Base-by-base conservation (phyloP, 2,888 invertebrate genomes). In the Serrognathus titanus region DNA sequence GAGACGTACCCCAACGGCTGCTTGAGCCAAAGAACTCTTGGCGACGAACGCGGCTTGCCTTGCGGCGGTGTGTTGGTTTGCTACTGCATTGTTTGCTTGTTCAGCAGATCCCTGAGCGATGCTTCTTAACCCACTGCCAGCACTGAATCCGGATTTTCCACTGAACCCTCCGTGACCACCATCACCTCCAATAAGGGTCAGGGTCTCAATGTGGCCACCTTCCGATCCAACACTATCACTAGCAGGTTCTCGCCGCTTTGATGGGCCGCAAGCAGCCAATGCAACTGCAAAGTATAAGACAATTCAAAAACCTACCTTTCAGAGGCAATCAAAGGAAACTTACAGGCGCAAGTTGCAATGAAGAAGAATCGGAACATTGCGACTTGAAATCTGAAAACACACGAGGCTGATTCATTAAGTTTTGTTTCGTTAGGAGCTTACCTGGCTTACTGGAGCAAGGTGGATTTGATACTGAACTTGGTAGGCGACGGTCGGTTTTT, bases 41-140 rank as follows among this genome's bases (percentile, higher is more conserved):
- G 90, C 90, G 3, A 88, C 85, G 69, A 87, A 90, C 0, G 90
- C 89, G 0, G 90, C 90, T 72, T 90, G 90, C 58, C 87, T 85
- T 0, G 86, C 90, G 0, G 90, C 90, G 0, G 87, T 85, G 48
- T 86, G 85, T 71, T 90, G 90, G 68, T 85, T 89, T 8, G 80
- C 80, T 6, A 85, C 81, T 10, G 89, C 89, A 45, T 85, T 86
- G 65, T 86, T 85, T 4, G 90, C 90, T 71, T 89, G 87, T 69
- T 88, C 87, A 0, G 89, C 89, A 0, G 90, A 89, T 0, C 87
- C 87, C 53, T 86, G 84, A 3, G 87, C 87, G 48, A 87, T 86
- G 51, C 84, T 86, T 60, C 87, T 82, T 24, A 90, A 72, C 0
- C 89, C 87, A 57, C 88, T 87, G 59, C 90, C 89, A 53, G 81